Conservation (phyloP, 2,113 vertebrate genomes). For the Callorhinus ursinus region DNA sequence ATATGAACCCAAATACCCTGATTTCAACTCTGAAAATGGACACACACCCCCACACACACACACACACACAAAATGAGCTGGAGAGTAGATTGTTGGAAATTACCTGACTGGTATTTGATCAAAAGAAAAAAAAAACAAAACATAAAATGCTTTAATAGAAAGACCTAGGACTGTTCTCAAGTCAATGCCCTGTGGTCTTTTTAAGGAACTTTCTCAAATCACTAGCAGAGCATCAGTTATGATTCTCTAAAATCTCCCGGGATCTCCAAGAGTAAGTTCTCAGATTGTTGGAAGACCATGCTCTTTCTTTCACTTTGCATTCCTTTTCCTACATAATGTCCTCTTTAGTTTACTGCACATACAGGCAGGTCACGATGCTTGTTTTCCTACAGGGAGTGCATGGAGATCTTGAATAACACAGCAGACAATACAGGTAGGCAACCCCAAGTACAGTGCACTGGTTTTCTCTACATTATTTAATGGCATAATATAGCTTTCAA, state of each 20-base stretch:
- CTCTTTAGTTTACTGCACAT: not conserved
- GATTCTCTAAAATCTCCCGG: not conserved
- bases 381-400: accelerated
- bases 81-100: not conserved
- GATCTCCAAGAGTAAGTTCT: not conserved
- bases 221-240: not conserved
- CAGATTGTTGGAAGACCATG: not conserved
- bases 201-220: not conserved
- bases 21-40: not conserved
- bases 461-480: not conserved
- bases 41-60: too few species aligned
- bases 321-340: not conserved
- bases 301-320: not conserved
- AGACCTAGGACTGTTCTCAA: not conserved
- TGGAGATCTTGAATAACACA: not conserved
- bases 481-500: not conserved
- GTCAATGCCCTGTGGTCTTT: not conserved
- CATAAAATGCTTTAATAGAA: not conserved
- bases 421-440: not conserved
- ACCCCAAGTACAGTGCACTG: not conserved
- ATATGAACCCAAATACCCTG: not conserved
- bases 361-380: not conserved
- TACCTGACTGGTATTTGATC: not conserved
- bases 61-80: not conserved
- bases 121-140: not conserved